Base-by-base conservation (phyloP, 1,140 invertebrate genomes). In the Akabosia matsudoensis region DNA sequence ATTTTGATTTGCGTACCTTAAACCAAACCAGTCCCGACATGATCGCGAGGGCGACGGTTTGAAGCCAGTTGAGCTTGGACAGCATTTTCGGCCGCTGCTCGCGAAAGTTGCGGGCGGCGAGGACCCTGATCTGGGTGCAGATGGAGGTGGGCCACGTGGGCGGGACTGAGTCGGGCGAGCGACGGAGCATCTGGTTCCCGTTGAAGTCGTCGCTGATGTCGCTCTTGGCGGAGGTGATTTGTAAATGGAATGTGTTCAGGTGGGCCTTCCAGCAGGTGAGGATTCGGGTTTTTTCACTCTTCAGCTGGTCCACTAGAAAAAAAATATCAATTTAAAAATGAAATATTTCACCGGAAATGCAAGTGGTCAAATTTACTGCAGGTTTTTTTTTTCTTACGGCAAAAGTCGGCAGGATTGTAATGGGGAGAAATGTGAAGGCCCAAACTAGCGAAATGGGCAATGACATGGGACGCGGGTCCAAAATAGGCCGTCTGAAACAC, bases 401-500 rank as follows among this genome's bases (percentile, higher is more conserved):
- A 92, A 84, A 94, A 94, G 84, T 95, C 93, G 0, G 93, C 93
- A 26, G 93, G 93, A 86, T 94, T 94, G 83, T 94, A 94, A 84
- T 94, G 91, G 1, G 91, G 89, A 81, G 91, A 87, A 77, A 94
- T 89, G 54, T 89, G 88, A 52, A 93, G 88, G 74, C 92, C 92
- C 70, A 93, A 88, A 74, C 86, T 87, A 78, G 88, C 88, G 82
- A 95, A 94, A 83, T 92, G 92, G 77, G 91, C 88, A 26, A 93
- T 89, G 70, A 93, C 91, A 83, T 91, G 90, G 74, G 88, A 86
- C n/a, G 90, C 89, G 77, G 90, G 87, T 1, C 93, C 93, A 84
- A 92, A 93, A 83, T 93, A 95, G 0, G 92, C 92, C 34, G 92
- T 91, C 87, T 89, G 83, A n/a, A 85, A 84, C 51, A 77, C 56